Conservation (phyloP, 2,888 invertebrate genomes). For the Apomyelois bistriatella region DNA sequence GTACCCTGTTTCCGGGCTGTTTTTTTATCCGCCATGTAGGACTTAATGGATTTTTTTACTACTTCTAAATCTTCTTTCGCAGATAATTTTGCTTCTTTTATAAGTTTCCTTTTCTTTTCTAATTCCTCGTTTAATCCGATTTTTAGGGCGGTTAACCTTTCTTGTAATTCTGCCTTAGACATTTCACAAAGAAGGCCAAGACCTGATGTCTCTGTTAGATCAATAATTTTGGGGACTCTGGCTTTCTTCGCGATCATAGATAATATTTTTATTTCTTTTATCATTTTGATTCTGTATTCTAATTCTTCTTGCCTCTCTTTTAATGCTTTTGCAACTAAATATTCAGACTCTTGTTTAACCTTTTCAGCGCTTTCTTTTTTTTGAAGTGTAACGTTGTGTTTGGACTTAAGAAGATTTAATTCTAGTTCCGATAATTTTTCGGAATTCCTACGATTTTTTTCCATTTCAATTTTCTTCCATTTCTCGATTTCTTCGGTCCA, state of each 20-base stretch:
- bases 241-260: conserved; percentile 72
- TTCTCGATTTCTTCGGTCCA: conserved; percentile 73
- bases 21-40: conserved; percentile 53
- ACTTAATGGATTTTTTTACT: conserved; percentile 62
- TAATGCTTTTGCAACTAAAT: conserved; percentile 50
- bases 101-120: conserved; percentile 62
- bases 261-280: conserved; percentile 74
- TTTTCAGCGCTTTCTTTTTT: conserved; percentile 54
- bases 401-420: conserved; percentile 50
- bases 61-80: conserved; percentile 69
- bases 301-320: conserved; percentile 70
- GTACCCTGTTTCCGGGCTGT: conserved; percentile 43
- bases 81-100: conserved; percentile 61
- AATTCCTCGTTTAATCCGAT: conserved; percentile 75
- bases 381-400: conserved; percentile 38
- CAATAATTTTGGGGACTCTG: conserved; percentile 74
- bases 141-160: conserved; percentile 72
- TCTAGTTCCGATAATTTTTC: conserved; percentile 60
- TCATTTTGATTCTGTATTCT: conserved; percentile 66
- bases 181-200: conserved; percentile 82
- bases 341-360: conserved; percentile 53
- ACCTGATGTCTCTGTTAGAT: conserved; percentile 79
- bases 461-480: conserved; percentile 69
- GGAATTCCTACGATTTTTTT: conserved; percentile 66
- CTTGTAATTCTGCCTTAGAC: conserved; percentile 82